phyloP scores from a whole-genome alignment of 2,888 invertebrate genomes.

The Apotomis turbidana region DNA sequence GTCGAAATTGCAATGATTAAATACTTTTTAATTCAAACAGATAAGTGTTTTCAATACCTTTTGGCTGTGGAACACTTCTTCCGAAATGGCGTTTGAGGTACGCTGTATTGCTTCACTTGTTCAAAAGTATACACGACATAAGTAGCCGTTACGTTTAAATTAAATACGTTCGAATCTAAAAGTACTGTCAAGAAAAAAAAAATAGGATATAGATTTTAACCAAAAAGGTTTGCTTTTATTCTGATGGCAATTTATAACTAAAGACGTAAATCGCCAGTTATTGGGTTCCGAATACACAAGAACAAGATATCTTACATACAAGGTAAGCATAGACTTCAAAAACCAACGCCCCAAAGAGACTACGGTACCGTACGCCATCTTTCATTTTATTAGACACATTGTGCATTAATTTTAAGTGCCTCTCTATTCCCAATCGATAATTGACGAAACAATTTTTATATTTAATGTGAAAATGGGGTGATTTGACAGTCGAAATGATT shows the following conservation, averaged over 20 bases:
- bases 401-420: conserved; percentile 45
- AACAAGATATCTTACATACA: conserved; percentile 28
- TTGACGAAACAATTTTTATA: conserved; percentile 33
- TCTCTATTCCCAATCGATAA: conserved; percentile 30
- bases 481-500: background rate
- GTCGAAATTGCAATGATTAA: too few relatives aligned
- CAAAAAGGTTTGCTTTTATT: too few relatives aligned
- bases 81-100: too few relatives aligned
- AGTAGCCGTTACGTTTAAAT: too few relatives aligned
- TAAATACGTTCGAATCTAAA: too few relatives aligned
- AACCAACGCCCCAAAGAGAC: background rate
- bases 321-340: conserved; percentile 33
- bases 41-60: too few relatives aligned
- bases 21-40: too few relatives aligned
- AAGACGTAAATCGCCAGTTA: background rate
- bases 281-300: conserved; percentile 22
- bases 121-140: too few relatives aligned
- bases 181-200: too few relatives aligned
- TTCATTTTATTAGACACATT: conserved; percentile 37
- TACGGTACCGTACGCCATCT: conserved; percentile 15
- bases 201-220: too few relatives aligned
- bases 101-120: too few relatives aligned
- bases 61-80: too few relatives aligned
- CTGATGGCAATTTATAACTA: background rate
- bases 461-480: conserved; percentile 6